Percentiles rank a stretch among this genome's conserved stretches.
Conservation (phyloP, 2,888 invertebrate species). For the Melinaea marsaeus region DNA sequence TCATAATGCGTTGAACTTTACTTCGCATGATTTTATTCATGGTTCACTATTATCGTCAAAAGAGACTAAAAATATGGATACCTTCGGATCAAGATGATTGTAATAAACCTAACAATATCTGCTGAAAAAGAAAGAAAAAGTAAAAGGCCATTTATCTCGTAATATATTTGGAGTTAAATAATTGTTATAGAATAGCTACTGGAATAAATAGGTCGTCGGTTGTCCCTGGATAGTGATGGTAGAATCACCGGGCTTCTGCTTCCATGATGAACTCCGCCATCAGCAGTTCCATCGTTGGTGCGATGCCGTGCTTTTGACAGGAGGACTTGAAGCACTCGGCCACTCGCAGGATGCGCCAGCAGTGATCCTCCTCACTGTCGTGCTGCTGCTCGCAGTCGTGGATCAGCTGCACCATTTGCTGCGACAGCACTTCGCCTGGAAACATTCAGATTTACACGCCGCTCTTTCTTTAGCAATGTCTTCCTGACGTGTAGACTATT, state of each 20-base stretch:
- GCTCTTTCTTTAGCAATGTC: too few species aligned
- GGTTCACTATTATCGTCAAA: too few species aligned
- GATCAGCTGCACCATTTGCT: conserved; percentile 54
- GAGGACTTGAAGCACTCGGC: conserved; percentile 61
- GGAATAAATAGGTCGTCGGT: too few species aligned
- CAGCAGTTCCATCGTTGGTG: conserved; percentile 60
- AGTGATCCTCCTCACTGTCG: conserved; percentile 54
- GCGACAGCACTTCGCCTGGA: conserved; percentile 52
- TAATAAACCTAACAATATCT: too few species aligned
- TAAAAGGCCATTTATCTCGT: neutral
- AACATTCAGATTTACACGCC: too few species aligned
- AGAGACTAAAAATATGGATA: neutral
- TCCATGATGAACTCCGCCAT: conserved; percentile 67
- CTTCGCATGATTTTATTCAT: too few species aligned
- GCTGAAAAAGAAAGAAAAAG: neutral
- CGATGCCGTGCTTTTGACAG: conserved; percentile 48
- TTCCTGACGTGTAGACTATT: too few species aligned
- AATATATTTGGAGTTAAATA: neutral
- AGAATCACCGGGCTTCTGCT: conserved; percentile 40
- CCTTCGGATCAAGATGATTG: neutral
- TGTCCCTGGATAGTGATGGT: neutral
- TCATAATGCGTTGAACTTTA: too few species aligned
- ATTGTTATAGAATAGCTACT: too few species aligned
- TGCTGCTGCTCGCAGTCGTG: conserved; percentile 54
- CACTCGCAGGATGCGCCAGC: conserved; percentile 60